Percentiles rank a stretch among this genome's conserved stretches.
Evolutionary conservation across 2,113 vertebrate genomes (phyloP).

Genomic region (Rattus rattus): DNA sequence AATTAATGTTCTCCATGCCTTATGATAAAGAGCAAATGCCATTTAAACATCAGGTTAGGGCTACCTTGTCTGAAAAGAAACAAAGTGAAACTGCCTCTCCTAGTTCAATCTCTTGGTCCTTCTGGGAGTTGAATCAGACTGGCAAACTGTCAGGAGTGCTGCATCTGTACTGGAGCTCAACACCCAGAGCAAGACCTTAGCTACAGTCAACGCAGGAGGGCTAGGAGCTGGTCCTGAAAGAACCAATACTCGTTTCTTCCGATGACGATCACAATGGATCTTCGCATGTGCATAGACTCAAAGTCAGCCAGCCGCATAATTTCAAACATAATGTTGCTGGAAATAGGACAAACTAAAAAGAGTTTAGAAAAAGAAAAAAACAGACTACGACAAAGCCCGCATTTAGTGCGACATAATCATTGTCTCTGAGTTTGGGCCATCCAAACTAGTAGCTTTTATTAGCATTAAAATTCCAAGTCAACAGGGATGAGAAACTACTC

Average conservation of each 20-base stretch:
- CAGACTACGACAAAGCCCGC: background rate
- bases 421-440: constrained; percentile 35
- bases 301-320: background rate
- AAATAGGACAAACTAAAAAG: background rate
- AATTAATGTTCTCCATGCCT: background rate
- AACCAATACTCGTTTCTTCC: constrained; percentile 38
- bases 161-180: background rate
- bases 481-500: constrained; percentile 44
- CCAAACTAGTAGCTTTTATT: constrained; percentile 33
- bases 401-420: background rate
- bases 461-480: constrained; percentile 24
- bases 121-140: constrained; percentile 26
- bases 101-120: constrained; percentile 37
- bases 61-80: constrained; percentile 35
- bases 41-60: constrained; percentile 17
- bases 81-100: constrained; percentile 10
- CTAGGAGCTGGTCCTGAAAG: background rate
- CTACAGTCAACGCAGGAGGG: constrained; percentile 21
- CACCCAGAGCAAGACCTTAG: constrained; percentile 42
- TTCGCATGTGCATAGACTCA: background rate
- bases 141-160: background rate
- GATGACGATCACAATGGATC: constrained; percentile 6
- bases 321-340: constrained; percentile 49
- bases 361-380: background rate
- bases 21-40: background rate